A percentile compares a stretch with the other conserved stretches of the same genome.
Evolutionary conservation across 2,888 invertebrate species (phyloP).

Genomic region (Hoplodrina ambigua): DNA sequence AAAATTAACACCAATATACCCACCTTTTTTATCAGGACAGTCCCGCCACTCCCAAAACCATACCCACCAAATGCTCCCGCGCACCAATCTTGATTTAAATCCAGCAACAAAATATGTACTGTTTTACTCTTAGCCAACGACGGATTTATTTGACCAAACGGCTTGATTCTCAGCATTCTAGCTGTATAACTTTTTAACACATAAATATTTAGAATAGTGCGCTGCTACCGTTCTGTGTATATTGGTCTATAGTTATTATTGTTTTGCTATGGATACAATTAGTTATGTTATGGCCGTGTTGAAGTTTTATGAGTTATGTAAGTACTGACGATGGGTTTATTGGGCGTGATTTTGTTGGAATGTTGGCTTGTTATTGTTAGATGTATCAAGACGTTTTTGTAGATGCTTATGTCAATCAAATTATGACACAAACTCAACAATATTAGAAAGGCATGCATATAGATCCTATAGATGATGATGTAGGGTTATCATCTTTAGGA

Average conservation of each 20-base stretch:
- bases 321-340: conserved; percentile 40
- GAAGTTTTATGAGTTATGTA: conserved; percentile 66
- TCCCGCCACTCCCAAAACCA: conserved; percentile 10
- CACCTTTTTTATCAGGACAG: not conserved
- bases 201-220: conserved; percentile 79
- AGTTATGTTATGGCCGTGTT: conserved; percentile 66
- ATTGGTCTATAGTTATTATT: conserved; percentile 65
- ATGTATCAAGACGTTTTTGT: not conserved
- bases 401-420: conserved; percentile 1
- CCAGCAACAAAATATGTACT: conserved; percentile 85
- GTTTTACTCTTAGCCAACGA: conserved; percentile 81
- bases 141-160: conserved; percentile 84
- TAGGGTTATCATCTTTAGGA: no score
- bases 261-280: conserved; percentile 59
- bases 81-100: conserved; percentile 85
- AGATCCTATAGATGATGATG: no score
- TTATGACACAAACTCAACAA: not conserved
- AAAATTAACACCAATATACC: no score
- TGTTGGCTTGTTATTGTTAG: not conserved
- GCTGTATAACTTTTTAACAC: conserved; percentile 75
- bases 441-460: no score
- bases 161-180: conserved; percentile 80
- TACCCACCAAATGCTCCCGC: conserved; percentile 73
- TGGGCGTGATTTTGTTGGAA: not conserved
- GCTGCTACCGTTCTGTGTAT: conserved; percentile 42